Base-by-base conservation (phyloP, 2,888 invertebrate species). In the Abrostola tripartita region DNA sequence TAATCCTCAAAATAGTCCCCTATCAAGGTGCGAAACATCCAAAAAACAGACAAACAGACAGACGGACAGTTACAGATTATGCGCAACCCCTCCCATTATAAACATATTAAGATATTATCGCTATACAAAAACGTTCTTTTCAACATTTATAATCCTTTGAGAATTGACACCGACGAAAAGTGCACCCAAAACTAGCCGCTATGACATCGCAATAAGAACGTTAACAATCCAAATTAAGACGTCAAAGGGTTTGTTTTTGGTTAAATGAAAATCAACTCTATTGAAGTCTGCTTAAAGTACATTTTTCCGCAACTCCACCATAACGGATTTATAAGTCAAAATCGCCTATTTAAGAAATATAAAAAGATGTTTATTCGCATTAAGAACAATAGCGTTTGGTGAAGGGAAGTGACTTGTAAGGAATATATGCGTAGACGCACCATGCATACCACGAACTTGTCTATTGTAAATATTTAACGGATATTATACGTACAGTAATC, bases 21-120 rank as follows among this genome's bases (percentile, higher is more conserved):
- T 79, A 74, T 76, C 87, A 92, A 92, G 93, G 93, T 93, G 93
- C 89, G 81, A 92, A 92, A 86, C 70, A 84, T 88, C 87, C 72
- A 70, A 83, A 84, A 87, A 87, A 24, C 44, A 14, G 10, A 87
- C 81, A 70, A 88, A 87, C 85, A 76, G 74, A 85, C 88, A 85
- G 89, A 92, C 92, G 90, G 93, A 93, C 94, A 94, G 93, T 93
- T 93, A 93, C 92, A 94, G 94, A 94, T 94, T 93, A 93, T 85
- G 83, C 83, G 82, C 89, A 86, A 88, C 89, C 90, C 88, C 86
- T 74, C 68, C 88, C 85, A 91, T 92, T 88, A 91, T 86, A 92
- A 90, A 86, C 90, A 91, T 90, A 94, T 94, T 92, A 93, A 93
- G 92, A 93, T 93, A 92, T 92, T 86, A 93, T 94, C 93, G 83